Base-by-base conservation (phyloP, 37 sponge, comb jelly and placozoan species). In the Corticium candelabrum region DNA sequence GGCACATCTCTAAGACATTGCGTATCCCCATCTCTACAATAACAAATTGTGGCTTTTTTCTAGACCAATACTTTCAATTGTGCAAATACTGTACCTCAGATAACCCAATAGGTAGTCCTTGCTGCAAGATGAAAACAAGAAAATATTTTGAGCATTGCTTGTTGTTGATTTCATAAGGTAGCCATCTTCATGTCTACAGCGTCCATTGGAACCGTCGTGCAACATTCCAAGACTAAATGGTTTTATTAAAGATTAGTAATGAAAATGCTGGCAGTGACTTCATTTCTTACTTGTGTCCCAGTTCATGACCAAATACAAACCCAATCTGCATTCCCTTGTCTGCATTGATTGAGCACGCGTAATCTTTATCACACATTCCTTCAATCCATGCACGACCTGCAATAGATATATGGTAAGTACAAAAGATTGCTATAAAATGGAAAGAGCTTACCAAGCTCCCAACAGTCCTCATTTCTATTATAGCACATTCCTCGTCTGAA, bases 161-260 rank as follows among this genome's bases (percentile, higher is more conserved):
- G 73, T 70, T 7, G 35, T 29, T 34, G 73, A 70, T 15, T 70
- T 70, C 73, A 70, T 70, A 4, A 70, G 5, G 73, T 70, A 70
- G 73, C 73, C 73, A 34, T 70, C 36, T 7, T 15, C 31, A 70
- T 7, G 31, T 7, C 29, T 7, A 34, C 73, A 70, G 35, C 31
- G 5, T 4, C 73, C 73, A 29, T 4, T 15, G 31, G 7, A 7
- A 70, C 73, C 73, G 36, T 70, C 73, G 36, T 70, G 73, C 5
- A 34, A 70, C 73, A 70, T 70, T 29, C 73, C 73, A 70, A 70
- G 29, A 70, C 73, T 70, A 70, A 70, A 70, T 5, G 56, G 56
- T 5, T 21, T 21, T 43, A 11, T 21, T 21, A 11, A 11, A 43
- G 11, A 43, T 43, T 43, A 21, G 11, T 21, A 43, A 43, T 43